Conservation (phyloP, 2,797 vertebrate species). For the Cyprinodon diabolis region DNA sequence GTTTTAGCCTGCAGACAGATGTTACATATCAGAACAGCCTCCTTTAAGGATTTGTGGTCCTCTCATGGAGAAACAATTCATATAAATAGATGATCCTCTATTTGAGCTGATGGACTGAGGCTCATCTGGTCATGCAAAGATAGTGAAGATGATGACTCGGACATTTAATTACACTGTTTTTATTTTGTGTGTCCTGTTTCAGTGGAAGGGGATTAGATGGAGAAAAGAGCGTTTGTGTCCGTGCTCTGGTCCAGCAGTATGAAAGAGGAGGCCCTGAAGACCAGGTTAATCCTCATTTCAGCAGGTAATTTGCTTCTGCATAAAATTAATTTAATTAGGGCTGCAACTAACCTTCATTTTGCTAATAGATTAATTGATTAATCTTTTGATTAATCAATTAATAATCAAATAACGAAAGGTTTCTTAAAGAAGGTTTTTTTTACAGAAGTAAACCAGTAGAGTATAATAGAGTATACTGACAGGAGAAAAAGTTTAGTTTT, state of each 20-base stretch:
- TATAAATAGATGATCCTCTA: not conserved
- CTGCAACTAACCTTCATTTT: too few relatives aligned
- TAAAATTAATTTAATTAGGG: not conserved
- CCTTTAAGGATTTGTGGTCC: slow-evolving; percentile 41
- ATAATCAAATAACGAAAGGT: too few relatives aligned
- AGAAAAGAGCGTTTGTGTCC: slow-evolving; percentile 90
- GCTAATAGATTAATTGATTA: too few relatives aligned
- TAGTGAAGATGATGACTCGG: not conserved
- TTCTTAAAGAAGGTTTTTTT: too few relatives aligned
- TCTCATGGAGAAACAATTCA: slow-evolving; percentile 49
- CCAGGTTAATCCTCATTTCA: slow-evolving; percentile 54
- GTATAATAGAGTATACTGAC: too few relatives aligned
- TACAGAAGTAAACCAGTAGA: too few relatives aligned
- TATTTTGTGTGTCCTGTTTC: slow-evolving; percentile 11
- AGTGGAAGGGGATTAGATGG: slow-evolving; percentile 80
- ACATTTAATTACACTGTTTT: not conserved
- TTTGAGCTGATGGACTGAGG: not conserved
- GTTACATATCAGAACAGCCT: not conserved
- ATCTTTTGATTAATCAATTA: too few relatives aligned
- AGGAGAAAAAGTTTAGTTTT: too few relatives aligned
- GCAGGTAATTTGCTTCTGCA: slow-evolving; percentile 78
- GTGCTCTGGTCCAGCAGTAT: slow-evolving; percentile 93
- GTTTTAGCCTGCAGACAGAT: not conserved
- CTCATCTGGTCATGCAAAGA: not conserved
- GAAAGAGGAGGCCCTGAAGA: slow-evolving; percentile 81